Percentiles rank a stretch among this genome's conserved stretches.
Conservation (phyloP, 2,797 vertebrate species). For the Champsocephalus esox region DNA sequence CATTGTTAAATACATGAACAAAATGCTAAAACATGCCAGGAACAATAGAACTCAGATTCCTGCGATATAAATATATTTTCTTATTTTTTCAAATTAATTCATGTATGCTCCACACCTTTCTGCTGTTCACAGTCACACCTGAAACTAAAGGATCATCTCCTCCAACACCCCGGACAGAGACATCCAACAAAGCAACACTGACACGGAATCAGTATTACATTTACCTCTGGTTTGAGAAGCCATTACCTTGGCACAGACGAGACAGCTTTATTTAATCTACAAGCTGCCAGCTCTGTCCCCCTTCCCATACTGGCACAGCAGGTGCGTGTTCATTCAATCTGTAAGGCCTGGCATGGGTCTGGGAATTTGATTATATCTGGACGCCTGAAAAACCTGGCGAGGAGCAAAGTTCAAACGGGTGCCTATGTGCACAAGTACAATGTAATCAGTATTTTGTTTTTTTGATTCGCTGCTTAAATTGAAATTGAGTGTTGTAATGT, state of each 20-base stretch:
- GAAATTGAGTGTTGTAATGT: constrained; percentile 6
- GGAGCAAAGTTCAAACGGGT: constrained; percentile 70
- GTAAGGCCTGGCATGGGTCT: constrained; percentile 67
- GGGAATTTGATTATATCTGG: constrained; percentile 79
- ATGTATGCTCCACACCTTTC: not conserved
- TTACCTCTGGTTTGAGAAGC: constrained; percentile 81
- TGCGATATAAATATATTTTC: not conserved
- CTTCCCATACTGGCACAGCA: constrained; percentile 78
- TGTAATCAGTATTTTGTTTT: constrained; percentile 41
- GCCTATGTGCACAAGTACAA: constrained; percentile 44
- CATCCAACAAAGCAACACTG: constrained; percentile 74
- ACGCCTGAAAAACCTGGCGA: constrained; percentile 63
- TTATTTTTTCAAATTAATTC: not conserved
- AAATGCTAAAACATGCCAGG: not conserved
- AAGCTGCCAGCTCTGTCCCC: constrained; percentile 77
- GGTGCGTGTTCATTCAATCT: constrained; percentile 79
- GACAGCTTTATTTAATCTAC: constrained; percentile 85
- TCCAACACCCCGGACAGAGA: constrained; percentile 55
- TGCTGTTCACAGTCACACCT: not conserved
- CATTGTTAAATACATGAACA: not conserved
- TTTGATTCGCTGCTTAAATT: constrained; percentile 15
- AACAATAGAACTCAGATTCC: not conserved
- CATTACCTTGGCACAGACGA: constrained; percentile 81
- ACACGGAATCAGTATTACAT: constrained; percentile 78
- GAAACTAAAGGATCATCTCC: constrained; percentile 29